Conservation (phyloP, 2,113 vertebrate genomes). For the Bagarius yarrelli region DNA sequence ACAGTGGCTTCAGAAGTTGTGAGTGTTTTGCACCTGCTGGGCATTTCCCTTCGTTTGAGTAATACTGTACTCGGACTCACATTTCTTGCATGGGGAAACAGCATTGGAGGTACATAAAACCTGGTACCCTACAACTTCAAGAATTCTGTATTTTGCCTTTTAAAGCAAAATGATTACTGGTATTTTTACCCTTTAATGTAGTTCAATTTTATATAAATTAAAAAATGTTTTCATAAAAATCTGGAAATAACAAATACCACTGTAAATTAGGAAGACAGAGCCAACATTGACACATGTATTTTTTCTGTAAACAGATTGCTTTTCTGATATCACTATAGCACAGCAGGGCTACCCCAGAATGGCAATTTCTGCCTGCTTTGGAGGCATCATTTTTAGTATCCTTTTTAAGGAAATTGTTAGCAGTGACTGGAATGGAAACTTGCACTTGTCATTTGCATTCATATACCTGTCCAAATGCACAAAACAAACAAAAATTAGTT, state of each 20-base stretch:
- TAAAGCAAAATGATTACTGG: background rate
- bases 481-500: background rate
- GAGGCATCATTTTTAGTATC: slow-evolving; percentile 99
- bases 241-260: too few species aligned
- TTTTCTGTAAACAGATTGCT: slow-evolving; percentile 77
- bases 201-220: background rate
- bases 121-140: background rate
- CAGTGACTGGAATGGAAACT: background rate
- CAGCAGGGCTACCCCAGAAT: slow-evolving; percentile 93
- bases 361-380: slow-evolving; percentile 96
- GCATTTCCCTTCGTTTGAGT: slow-evolving; percentile 85
- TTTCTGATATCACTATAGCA: slow-evolving; percentile 91
- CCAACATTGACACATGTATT: background rate
- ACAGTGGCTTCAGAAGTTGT: slow-evolving; percentile 86
- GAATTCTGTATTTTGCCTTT: background rate
- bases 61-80: slow-evolving; percentile 94
- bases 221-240: too few species aligned
- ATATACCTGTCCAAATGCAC: background rate
- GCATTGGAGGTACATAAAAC: slow-evolving; percentile 78
- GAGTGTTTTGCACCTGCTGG: slow-evolving; percentile 84
- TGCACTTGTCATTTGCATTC: background rate
- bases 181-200: background rate
- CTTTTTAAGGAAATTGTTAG: slow-evolving; percentile 59
- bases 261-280: background rate
- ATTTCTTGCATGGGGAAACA: slow-evolving; percentile 96